phyloP scores from a whole-genome alignment of 2,113 vertebrate genomes.

The Pygoscelis adeliae region DNA sequence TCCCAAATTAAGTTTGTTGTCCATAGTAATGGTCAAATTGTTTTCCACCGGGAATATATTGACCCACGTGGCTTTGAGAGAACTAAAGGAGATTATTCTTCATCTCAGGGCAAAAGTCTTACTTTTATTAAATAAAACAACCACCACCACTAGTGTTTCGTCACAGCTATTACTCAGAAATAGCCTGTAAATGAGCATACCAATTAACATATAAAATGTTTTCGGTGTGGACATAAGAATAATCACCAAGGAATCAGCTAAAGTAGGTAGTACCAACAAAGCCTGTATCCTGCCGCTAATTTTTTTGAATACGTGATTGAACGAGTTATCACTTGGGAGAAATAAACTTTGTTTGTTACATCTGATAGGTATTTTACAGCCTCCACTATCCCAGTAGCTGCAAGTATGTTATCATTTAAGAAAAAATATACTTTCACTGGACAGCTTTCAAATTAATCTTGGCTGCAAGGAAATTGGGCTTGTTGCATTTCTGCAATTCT shows the following conservation, averaged over 20 bases:
- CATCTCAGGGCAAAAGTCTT: neutral
- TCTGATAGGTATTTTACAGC: neutral
- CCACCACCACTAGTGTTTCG: neutral
- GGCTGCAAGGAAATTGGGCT: neutral
- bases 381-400: neutral
- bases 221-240: neutral
- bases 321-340: neutral
- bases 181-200: neutral
- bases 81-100: neutral
- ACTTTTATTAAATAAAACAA: neutral
- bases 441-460: constrained; percentile 13
- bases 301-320: neutral
- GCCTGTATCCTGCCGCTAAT: neutral
- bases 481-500: constrained; percentile 30
- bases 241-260: neutral
- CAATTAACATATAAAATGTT: neutral
- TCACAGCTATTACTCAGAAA: neutral
- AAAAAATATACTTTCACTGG: neutral
- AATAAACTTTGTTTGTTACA: neutral
- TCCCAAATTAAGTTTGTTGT: neutral
- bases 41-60: neutral
- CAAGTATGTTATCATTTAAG: neutral
- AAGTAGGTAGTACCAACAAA: neutral
- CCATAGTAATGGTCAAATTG: neutral
- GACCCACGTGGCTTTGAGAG: neutral